Evolutionary conservation across 2,888 invertebrate species (phyloP), one percentile per base, ranked within the genome.

Genomic region (Euphydryas editha): DNA sequence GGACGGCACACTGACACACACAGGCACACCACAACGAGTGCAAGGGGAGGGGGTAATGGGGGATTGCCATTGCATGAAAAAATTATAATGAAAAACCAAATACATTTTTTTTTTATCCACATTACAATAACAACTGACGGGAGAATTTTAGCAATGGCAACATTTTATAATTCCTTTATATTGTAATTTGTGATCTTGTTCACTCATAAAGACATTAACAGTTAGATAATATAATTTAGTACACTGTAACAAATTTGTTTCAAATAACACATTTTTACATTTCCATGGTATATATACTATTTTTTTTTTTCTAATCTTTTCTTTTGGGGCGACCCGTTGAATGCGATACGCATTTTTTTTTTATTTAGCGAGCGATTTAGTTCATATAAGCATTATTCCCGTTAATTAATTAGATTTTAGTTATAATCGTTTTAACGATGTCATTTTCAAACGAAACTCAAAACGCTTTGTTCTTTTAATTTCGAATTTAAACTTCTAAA

Each of bases 181-280:
- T 83, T 86, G 87, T 77, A 81, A 85, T 74, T 74, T 83, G 90
- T 91, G 91, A 92, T 89, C 73, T 89, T 87, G 85, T 88, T 92
- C 90, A 91, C 92, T 83, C 82, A 82, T 90, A 92, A 92, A 92
- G 92, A 92, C 92, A 92, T 92, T 92, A 92, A 90, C 90, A 88
- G 82, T 82, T 91, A 90, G 89, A 86, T 86, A 81, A 80, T 83
- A 78, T 84, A 80, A 80, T 82, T 80, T 85, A 88, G 88, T 86
- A 90, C 88, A 90, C 90, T 85, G 76, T 80, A 80, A 81, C 82
- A 82, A 67, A n/a, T 65, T 74, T 73, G 54, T 54, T 54, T 75
- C 76, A 76, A 82, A 77, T 80, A 75, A 81, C 80, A 86, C 85
- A 86, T 84, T 79, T 79, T 80, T 79, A 86, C 88, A 89, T 87